These are phyloP conservation scores for Oncorhynchus gorbuscha DNA, from an alignment of 2,113 vertebrate species.

Conservation along the genomic window DNA sequence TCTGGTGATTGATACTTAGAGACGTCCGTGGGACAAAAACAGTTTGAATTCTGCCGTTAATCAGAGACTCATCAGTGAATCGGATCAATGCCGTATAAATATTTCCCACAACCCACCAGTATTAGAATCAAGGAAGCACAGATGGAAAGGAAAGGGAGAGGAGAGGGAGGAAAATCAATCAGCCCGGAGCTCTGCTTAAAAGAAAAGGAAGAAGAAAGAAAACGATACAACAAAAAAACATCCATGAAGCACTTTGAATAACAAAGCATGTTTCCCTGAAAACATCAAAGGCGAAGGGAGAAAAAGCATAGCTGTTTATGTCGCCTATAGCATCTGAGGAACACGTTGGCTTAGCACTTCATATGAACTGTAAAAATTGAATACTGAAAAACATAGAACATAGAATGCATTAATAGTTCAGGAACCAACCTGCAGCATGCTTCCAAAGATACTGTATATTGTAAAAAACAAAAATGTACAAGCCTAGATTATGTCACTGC, in stretches of 20 bases:
- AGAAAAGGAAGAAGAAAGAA: not conserved
- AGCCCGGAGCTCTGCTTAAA: constrained; percentile 4
- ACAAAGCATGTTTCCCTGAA: not conserved
- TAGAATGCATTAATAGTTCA: no score
- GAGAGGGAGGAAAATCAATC: constrained; percentile 18
- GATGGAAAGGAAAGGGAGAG: not conserved
- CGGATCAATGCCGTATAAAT: constrained; percentile 22
- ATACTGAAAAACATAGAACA: no score
- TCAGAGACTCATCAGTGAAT: constrained; percentile 12
- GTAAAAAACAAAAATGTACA: no score
- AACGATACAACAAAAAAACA: not conserved
- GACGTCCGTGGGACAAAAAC: constrained; percentile 11
- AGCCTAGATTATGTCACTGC: no score
- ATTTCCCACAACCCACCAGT: constrained; percentile 18
- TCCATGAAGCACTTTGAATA: constrained; percentile 8
- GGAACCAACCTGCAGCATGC: no score
- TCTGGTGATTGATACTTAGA: constrained; percentile 8
- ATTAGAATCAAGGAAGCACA: constrained; percentile 11
- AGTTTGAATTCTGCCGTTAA: constrained; percentile 2
- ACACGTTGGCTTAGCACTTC: not conserved
- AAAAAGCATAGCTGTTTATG: no score
- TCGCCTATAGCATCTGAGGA: no score
- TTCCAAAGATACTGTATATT: no score
- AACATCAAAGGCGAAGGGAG: not conserved
- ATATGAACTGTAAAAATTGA: no score